Base-by-base conservation (phyloP, 1,140 invertebrate genomes). In the Formica selysi region DNA sequence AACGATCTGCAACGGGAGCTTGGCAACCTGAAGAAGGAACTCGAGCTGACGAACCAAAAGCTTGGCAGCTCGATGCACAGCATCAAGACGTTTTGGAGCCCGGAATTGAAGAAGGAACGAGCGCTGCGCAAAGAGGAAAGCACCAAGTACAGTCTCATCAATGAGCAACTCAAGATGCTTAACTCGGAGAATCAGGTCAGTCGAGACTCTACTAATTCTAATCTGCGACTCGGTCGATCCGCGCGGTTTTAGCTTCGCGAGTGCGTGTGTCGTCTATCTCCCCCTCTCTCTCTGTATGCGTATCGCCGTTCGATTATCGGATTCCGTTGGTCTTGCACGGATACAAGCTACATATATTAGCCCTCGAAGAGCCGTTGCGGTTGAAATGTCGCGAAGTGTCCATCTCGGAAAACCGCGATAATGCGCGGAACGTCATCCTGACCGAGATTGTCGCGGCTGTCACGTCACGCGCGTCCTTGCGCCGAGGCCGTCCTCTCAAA, bases 41-140 rank as follows among this genome's bases (percentile, higher is more conserved):
- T 99, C 89, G 99, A 99, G 95, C 96, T 99, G 87, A 99, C 98
- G 83, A 99, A 99, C 95, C 99, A 99, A 95, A 99, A 99, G 95
- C 96, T 99, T 86, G 98, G 98, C 92, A 99, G 99, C 92, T 99
- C 98, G 92, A 99, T 99, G 99, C 99, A 99, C 95, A 99, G 98
- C 95, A 99, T 99, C 93, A 99, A 99, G 95, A 99, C 99, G 13
- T 99, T 99, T 95, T 99, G 99, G 99, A 99, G 98, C 94, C 99
- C 99, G 0, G 99, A 99, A 95, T 96, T 99, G 91, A 99, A 99
- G 95, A 99, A 99, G 96, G 99, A 99, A 95, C 95, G 99, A 83
- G 98, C 99, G 16, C 94, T 99, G 67, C 96, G 99, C 74, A 99
- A 99, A 95, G 99, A 99, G 95, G 99, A 99, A 95, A 98, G 98